Percentiles rank a stretch among this genome's conserved stretches.
phyloP scores from a whole-genome alignment of 2,888 invertebrate species.

The Yponomeuta malinellus region DNA sequence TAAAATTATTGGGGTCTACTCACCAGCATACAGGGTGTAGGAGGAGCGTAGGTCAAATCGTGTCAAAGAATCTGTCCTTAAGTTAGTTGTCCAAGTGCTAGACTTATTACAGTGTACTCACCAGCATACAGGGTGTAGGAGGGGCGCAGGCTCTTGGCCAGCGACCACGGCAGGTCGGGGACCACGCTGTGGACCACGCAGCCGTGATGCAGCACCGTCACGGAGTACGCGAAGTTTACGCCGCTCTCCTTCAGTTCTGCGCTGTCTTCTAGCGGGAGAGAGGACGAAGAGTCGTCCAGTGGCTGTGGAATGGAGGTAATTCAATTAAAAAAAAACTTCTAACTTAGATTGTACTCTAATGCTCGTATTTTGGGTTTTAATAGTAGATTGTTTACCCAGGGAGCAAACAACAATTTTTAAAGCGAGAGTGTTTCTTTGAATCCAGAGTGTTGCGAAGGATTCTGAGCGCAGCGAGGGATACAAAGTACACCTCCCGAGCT shows the following conservation, averaged over 20 bases:
- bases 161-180: constrained; percentile 86
- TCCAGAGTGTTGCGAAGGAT: too few species aligned
- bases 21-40: constrained; percentile 82
- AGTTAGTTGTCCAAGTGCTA: too few species aligned
- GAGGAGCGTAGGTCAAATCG: constrained; percentile 77
- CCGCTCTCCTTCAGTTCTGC: constrained; percentile 76
- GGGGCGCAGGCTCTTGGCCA: constrained; percentile 84
- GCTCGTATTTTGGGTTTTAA: too few species aligned
- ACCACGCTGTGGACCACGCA: constrained; percentile 89
- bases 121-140: constrained; percentile 84
- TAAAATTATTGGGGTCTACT: constrained; percentile 17
- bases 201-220: constrained; percentile 88
- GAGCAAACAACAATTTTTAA: too few species aligned
- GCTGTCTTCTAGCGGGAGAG: constrained; percentile 66
- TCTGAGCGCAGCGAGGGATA: too few species aligned
- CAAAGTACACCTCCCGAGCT: too few species aligned
- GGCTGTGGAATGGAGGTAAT: constrained; percentile 48
- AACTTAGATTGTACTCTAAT: neutral
- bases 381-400: too few species aligned
- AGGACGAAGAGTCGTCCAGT: constrained; percentile 74
- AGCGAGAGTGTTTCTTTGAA: too few species aligned
- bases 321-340: too few species aligned
- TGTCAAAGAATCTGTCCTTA: too few species aligned
- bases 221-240: constrained; percentile 90
- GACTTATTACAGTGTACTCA: constrained; percentile 28